Base-by-base conservation (phyloP, 2,797 vertebrate genomes). In the Onychomys arenicola region DNA sequence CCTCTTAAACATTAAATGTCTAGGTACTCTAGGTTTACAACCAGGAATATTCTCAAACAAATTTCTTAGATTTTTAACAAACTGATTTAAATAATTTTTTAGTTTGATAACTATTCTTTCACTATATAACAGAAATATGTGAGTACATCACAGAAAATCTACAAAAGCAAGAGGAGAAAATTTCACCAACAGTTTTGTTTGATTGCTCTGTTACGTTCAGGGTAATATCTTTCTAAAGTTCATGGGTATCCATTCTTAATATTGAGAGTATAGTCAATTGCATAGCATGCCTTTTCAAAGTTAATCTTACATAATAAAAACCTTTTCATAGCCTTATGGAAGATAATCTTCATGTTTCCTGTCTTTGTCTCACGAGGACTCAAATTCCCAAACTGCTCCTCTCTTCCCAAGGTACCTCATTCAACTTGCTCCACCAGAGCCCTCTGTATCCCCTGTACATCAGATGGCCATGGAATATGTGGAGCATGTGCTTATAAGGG, bases 1-100 rank as follows among this genome's bases (percentile, higher is more conserved):
- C 46, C 37, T 32, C 37, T 76, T 25, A 57, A 63, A n/a, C 9
- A 57, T 19, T 11, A 9, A 34, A 34, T 17, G 76, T 37, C 37
- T 8, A 11, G 14, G 9, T 65, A 55, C 8, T 91, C 69, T 11
- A 43, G 71, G 49, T 17, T 71, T 49, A 43, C 14, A 49, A 40
- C 8, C 85, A 93, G 55, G 52, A 37, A 86, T 25, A 37, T 5
- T 17, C 11, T 37, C 83, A 85, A 49, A 71, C 25, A 57, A 23
- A 32, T 59, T 88, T 75, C 16, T 75, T 25, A 12, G 52, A 32
- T 40, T 43, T 76, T 37, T 17, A 57, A 32, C 57, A 61, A 91
- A 93, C 63, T 0, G 55, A 59, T 87, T 93, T 89, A 80, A 95
- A 92, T 1, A 27, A 23, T 75, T 75, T 67, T 55, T 46, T 63